Percentiles rank a stretch among this genome's conserved stretches.
These are phyloP conservation scores for Dorcus hopei DNA, from an alignment of 2,888 invertebrate species.

Conservation along the genomic window DNA sequence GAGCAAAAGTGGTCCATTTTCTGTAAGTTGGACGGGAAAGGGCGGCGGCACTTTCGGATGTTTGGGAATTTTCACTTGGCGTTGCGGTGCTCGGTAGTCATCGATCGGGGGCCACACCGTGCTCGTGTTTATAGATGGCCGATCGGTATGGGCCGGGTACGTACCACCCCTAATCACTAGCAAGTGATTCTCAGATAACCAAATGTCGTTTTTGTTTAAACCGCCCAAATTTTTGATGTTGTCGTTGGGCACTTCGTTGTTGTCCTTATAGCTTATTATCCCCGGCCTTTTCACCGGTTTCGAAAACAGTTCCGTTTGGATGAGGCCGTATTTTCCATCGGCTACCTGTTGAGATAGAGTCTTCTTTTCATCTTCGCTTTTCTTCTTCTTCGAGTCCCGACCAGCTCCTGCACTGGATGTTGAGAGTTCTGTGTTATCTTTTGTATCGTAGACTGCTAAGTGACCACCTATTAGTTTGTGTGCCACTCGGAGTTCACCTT, in stretches of 20 bases:
- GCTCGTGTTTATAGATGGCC: constrained; percentile 51
- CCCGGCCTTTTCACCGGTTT: constrained; percentile 70
- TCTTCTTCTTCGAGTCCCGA: constrained; percentile 35
- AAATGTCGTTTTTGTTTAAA: constrained; percentile 79
- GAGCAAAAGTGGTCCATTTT: constrained; percentile 83
- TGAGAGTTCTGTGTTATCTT: constrained; percentile 45
- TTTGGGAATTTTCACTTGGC: constrained; percentile 80
- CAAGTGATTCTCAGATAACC: constrained; percentile 86
- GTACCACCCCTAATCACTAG: constrained; percentile 78
- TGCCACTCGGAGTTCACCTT: constrained; percentile 42
- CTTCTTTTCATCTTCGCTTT: constrained; percentile 72
- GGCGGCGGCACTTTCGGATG: constrained; percentile 86
- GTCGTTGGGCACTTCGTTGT: constrained; percentile 78
- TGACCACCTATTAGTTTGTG: constrained; percentile 70
- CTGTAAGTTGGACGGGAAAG: constrained; percentile 86
- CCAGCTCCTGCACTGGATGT: constrained; percentile 70
- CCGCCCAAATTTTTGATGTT: constrained; percentile 78
- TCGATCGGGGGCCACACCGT: constrained; percentile 76
- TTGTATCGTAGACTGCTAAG: constrained; percentile 38
- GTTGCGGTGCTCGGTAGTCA: constrained; percentile 75
- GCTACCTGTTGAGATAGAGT: constrained; percentile 86
- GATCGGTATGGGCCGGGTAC: constrained; percentile 54
- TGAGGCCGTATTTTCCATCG: constrained; percentile 86
- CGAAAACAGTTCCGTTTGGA: constrained; percentile 78
- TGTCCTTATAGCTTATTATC: constrained; percentile 76